Percentiles rank a stretch among this genome's conserved stretches.
Evolutionary conservation across 2,888 invertebrate genomes (phyloP).

Genomic region (Cephus spinipes): DNA sequence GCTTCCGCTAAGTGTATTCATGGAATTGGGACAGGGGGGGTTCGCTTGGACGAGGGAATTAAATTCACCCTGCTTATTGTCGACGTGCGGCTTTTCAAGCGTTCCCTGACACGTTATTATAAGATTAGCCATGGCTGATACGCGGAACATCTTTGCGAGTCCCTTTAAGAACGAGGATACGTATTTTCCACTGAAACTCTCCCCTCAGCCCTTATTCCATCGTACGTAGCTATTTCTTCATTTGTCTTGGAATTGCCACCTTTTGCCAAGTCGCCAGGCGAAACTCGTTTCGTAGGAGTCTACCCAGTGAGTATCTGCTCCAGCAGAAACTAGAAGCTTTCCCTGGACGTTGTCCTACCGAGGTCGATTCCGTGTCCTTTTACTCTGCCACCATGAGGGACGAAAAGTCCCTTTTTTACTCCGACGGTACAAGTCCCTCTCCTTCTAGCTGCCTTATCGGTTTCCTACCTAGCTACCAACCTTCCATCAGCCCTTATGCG

Average conservation of each 20-base stretch:
- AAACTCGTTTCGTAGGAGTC: background rate
- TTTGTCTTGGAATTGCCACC: background rate
- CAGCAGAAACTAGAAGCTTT: background rate
- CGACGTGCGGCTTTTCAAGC: slow-evolving; percentile 45
- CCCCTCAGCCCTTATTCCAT: background rate
- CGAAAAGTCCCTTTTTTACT: background rate
- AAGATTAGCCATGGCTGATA: slow-evolving; percentile 34
- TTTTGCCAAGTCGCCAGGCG: background rate
- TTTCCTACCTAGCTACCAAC: background rate
- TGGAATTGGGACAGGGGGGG: slow-evolving; percentile 46
- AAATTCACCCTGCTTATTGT: slow-evolving; percentile 56
- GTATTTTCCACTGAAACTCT: background rate
- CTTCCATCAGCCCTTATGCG: background rate
- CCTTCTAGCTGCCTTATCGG: background rate
- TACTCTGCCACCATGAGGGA: background rate
- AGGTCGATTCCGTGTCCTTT: background rate
- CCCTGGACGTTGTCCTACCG: background rate
- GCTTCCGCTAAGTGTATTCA: slow-evolving; percentile 44
- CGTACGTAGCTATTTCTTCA: background rate
- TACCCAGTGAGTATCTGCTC: background rate
- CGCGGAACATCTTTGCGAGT: background rate
- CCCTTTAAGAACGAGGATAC: background rate
- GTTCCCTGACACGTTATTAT: slow-evolving; percentile 34
- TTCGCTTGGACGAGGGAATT: slow-evolving; percentile 43
- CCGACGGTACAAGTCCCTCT: background rate